A percentile compares a stretch with the other conserved stretches of the same genome.
These are phyloP conservation scores for Microctonus brassicae DNA, from an alignment of 2,888 invertebrate genomes.

Conservation along the genomic window DNA sequence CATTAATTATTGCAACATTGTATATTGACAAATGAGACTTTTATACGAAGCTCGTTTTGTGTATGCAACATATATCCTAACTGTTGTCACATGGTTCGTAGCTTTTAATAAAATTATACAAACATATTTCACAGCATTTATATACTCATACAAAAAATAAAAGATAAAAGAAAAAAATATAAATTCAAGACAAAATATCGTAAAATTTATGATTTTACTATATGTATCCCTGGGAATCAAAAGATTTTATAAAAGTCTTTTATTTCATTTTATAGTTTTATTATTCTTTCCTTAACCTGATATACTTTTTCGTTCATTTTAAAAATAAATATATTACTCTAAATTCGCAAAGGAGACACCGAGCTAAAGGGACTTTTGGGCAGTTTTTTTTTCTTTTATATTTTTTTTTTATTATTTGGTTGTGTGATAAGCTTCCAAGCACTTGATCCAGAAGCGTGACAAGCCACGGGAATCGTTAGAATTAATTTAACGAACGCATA, in stretches of 20 bases:
- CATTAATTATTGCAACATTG: conserved; percentile 31
- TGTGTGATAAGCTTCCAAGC: background rate
- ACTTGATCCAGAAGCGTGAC: conserved; percentile 4
- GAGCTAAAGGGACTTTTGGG: background rate
- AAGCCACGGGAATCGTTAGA: conserved; percentile 9
- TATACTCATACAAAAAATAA: background rate
- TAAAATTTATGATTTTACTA: background rate
- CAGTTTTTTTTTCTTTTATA: too few relatives aligned
- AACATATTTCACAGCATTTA: background rate
- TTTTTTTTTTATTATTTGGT: too few relatives aligned
- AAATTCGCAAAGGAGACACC: background rate
- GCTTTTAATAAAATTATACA: background rate
- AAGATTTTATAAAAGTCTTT: background rate
- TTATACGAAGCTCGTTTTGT: background rate
- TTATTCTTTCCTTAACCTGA: background rate
- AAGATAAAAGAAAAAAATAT: background rate
- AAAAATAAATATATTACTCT: background rate
- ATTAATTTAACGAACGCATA: conserved; percentile 25
- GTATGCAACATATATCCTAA: background rate
- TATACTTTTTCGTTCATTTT: background rate
- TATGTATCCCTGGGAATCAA: background rate
- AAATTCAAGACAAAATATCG: background rate
- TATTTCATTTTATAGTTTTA: background rate
- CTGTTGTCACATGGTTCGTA: background rate
- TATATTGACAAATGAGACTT: conserved; percentile 6